phyloP scores from a whole-genome alignment of 2,797 vertebrate species.

The Uromys caudimaculatus region DNA sequence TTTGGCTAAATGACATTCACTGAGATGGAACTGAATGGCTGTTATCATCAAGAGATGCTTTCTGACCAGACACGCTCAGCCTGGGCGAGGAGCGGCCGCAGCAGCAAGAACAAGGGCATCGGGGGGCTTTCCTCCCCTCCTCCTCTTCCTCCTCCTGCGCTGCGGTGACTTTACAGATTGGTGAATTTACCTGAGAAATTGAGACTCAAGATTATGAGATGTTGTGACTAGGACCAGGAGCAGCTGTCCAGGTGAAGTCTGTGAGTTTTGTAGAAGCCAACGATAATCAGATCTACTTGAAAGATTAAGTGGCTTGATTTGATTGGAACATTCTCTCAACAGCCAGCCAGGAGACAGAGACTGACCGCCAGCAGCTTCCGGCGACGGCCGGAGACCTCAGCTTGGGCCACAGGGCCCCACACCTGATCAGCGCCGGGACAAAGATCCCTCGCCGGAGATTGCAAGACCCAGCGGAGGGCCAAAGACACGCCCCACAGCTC shows the following conservation, averaged over 20 bases:
- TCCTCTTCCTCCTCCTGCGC: conserved; percentile 73
- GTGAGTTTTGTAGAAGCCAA: too few relatives aligned
- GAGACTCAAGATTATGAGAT: conserved; percentile 50
- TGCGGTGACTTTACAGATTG: conserved; percentile 85
- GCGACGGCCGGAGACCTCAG: too few relatives aligned
- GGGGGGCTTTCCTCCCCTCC: conserved; percentile 80
- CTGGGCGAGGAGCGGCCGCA: conserved; percentile 83
- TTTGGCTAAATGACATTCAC: conserved; percentile 56
- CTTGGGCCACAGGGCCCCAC: too few relatives aligned
- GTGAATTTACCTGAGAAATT: conserved; percentile 69
- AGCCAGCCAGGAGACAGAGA: too few relatives aligned
- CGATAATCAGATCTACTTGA: too few relatives aligned
- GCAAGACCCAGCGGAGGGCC: too few relatives aligned
- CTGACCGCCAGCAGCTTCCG: too few relatives aligned
- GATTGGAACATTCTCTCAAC: too few relatives aligned
- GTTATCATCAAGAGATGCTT: conserved; percentile 27
- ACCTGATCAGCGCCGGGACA: too few relatives aligned
- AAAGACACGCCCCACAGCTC: too few relatives aligned
- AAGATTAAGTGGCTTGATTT: too few relatives aligned
- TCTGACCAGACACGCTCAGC: conserved; percentile 83
- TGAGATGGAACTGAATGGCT: conserved; percentile 66
- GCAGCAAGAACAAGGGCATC: conserved; percentile 83
- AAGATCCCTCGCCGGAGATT: too few relatives aligned
- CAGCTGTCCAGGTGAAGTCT: conserved; percentile 71
- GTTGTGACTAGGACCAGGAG: conserved; percentile 54